Percentiles rank a stretch among this genome's conserved stretches.
These are phyloP conservation scores for Uria lomvia DNA, from an alignment of 2,113 vertebrate species.

Conservation along the genomic window DNA sequence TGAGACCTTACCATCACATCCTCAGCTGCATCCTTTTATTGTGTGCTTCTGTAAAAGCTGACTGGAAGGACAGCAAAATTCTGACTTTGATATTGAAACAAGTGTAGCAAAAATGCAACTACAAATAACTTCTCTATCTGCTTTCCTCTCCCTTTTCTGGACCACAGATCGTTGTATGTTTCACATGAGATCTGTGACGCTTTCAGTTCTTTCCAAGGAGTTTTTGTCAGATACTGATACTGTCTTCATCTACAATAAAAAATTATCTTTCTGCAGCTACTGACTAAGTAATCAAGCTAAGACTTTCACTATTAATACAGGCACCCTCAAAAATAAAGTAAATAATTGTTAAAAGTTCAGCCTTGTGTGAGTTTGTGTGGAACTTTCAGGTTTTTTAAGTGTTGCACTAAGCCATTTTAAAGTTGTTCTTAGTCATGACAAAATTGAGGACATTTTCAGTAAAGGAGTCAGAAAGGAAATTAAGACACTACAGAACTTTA, in stretches of 20 bases:
- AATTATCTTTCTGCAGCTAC: neutral
- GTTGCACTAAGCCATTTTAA: neutral
- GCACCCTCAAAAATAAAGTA: neutral
- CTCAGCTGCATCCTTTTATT: neutral
- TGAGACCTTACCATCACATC: neutral
- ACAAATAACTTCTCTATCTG: neutral
- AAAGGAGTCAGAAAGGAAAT: neutral
- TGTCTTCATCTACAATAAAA: neutral
- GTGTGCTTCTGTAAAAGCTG: neutral
- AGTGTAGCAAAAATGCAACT: neutral
- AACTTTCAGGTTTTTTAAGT: neutral
- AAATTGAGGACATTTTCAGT: neutral
- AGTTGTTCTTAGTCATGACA: neutral
- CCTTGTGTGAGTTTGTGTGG: neutral
- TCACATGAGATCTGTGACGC: neutral
- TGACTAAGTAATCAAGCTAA: neutral
- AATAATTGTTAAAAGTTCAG: neutral
- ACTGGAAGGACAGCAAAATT: neutral
- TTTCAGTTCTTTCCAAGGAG: neutral
- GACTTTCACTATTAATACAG: neutral
- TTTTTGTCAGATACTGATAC: neutral
- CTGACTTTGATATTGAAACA: neutral
- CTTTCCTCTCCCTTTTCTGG: neutral
- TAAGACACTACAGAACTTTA: neutral
- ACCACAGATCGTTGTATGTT: neutral